Evolutionary conservation across 2,113 vertebrate genomes (phyloP).

Genomic region (Odocoileus hemionus): DNA sequence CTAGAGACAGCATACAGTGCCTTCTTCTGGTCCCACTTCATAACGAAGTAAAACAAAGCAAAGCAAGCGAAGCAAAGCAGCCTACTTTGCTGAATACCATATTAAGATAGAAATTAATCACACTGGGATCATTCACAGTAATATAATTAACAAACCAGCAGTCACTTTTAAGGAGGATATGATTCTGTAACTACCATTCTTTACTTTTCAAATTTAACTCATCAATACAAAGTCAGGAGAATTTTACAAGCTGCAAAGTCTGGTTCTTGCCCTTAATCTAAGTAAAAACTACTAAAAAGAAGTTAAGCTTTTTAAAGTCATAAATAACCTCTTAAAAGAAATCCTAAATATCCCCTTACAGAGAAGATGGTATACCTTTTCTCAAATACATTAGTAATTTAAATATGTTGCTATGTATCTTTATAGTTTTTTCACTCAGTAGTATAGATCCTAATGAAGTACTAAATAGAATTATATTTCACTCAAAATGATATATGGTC

Average conservation of each 20-base stretch:
- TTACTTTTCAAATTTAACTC: background rate
- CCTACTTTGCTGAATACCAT: background rate
- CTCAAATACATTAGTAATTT: background rate
- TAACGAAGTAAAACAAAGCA: background rate
- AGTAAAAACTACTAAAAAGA: background rate
- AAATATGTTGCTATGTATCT: background rate
- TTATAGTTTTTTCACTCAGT: background rate
- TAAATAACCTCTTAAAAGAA: background rate
- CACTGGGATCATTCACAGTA: background rate
- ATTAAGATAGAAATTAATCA: background rate
- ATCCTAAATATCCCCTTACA: background rate
- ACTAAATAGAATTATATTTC: background rate
- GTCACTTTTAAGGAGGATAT: background rate
- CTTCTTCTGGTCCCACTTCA: slow-evolving; percentile 58
- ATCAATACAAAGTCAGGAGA: slow-evolving; percentile 7
- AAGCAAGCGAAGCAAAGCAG: background rate
- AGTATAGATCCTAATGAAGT: background rate
- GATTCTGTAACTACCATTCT: background rate
- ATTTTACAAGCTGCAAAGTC: background rate
- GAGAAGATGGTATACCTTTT: background rate
- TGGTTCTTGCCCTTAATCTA: background rate
- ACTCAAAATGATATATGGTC: background rate
- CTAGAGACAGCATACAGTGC: slow-evolving; percentile 9
- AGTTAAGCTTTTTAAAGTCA: background rate
- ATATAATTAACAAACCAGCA: background rate